phyloP scores from a whole-genome alignment of 1,140 invertebrate species.

The Cotesia glomerata region DNA sequence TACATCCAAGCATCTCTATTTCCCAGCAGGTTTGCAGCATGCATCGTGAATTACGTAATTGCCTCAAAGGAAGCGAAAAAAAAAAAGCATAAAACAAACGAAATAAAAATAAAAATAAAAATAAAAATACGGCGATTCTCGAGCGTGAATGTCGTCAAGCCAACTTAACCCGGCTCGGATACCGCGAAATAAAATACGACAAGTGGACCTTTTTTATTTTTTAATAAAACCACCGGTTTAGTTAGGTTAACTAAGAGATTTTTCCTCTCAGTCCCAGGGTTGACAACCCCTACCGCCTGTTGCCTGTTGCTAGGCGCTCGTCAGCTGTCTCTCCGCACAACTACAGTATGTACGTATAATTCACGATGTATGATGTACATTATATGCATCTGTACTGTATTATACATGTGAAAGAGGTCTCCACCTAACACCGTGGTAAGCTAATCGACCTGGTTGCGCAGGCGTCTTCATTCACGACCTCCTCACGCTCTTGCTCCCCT shows the following conservation, averaged over 20 bases:
- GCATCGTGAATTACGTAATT: conserved; percentile 18
- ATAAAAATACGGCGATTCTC: conserved; percentile 3
- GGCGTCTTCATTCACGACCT: conserved; percentile 17
- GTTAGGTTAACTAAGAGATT: not conserved
- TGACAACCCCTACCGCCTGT: conserved; percentile 19
- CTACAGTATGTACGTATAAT: not conserved
- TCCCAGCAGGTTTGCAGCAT: not conserved
- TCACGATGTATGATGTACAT: not conserved
- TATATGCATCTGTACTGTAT: too few species aligned
- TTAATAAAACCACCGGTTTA: too few species aligned
- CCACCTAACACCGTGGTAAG: not conserved
- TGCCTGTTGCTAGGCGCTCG: conserved; percentile 23
- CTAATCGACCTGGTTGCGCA: conserved; percentile 11
- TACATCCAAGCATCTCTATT: not conserved
- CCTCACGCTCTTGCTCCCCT: not conserved
- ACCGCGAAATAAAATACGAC: not conserved
- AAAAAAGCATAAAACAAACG: too few species aligned
- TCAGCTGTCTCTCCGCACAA: not conserved
- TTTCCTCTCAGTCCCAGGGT: not conserved
- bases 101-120: too few species aligned
- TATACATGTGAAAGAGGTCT: not conserved
- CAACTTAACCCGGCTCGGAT: too few species aligned
- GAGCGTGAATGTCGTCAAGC: conserved; percentile 9
- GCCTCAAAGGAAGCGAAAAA: not conserved
- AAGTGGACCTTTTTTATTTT: not conserved